Conservation (phyloP, 2,888 invertebrate species). For the Timandra comae region DNA sequence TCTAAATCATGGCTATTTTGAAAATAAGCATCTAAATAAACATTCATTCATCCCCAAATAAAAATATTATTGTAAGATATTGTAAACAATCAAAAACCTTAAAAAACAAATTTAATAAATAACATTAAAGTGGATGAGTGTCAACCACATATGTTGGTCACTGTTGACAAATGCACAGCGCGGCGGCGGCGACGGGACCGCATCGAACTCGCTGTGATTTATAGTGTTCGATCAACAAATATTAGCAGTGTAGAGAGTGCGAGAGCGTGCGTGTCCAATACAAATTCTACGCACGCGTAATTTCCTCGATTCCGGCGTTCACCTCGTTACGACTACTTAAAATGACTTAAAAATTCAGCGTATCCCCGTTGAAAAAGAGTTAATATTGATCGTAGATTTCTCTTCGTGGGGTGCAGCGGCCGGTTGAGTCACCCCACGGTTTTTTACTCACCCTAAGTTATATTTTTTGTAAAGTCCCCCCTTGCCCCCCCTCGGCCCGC, state of each 20-base stretch:
- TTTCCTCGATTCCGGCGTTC: constrained; percentile 18
- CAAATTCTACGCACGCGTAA: constrained; percentile 34
- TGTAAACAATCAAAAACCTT: no score
- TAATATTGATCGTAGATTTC: constrained; percentile 78
- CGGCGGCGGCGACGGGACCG: constrained; percentile 33
- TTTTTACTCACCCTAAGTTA: constrained; percentile 78
- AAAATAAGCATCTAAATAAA: no score
- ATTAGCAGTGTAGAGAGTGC: constrained; percentile 26
- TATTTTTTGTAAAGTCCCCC: constrained; percentile 75
- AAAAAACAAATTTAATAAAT: no score
- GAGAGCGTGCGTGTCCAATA: constrained; percentile 30
- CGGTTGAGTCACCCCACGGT: constrained; percentile 78
- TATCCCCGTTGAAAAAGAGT: constrained; percentile 75
- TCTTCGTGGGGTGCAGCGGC: constrained; percentile 76
- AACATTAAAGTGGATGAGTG: constrained; percentile 28
- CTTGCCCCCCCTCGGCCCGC: constrained; percentile 61
- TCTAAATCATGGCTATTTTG: no score
- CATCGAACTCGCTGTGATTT: constrained; percentile 42
- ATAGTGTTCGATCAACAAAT: constrained; percentile 37
- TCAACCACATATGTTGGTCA: constrained; percentile 52
- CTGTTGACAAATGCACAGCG: constrained; percentile 59
- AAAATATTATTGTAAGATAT: no score
- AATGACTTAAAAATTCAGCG: constrained; percentile 72
- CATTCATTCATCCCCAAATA: no score
- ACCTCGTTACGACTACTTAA: constrained; percentile 42